phyloP scores from a whole-genome alignment of 2,888 invertebrate species.

The Nemotelus nigrinus region DNA sequence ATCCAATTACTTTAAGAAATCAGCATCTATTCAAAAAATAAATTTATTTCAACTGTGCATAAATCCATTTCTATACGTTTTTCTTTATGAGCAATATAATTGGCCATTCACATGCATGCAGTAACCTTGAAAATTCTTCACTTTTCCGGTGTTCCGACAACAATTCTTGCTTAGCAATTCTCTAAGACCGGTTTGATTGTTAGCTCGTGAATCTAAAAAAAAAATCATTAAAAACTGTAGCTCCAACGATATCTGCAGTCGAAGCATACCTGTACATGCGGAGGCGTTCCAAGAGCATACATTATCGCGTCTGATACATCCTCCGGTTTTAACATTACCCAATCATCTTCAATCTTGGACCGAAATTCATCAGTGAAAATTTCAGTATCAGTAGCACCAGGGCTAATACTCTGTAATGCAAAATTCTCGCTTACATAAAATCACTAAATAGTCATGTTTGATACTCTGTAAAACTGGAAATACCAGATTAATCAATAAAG shows the following conservation, averaged over 20 bases:
- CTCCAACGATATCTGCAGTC: not conserved
- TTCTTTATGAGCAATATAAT: no score
- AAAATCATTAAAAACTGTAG: not conserved
- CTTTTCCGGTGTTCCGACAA: not conserved
- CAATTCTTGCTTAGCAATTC: conserved; percentile 13
- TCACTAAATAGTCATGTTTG: no score
- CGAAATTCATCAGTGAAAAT: conserved; percentile 58
- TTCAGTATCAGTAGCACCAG: conserved; percentile 62
- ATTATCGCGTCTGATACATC: conserved; percentile 44
- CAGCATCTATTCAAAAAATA: not conserved
- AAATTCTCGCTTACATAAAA: not conserved
- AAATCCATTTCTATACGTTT: no score
- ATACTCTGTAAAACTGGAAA: no score
- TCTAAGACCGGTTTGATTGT: conserved; percentile 44
- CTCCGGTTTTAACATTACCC: conserved; percentile 53
- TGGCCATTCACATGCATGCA: not conserved
- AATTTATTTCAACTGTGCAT: no score
- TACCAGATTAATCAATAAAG: no score
- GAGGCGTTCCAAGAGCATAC: conserved; percentile 60
- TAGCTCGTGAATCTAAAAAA: conserved; percentile 37
- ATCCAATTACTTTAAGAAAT: not conserved
- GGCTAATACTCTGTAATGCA: conserved; percentile 59
- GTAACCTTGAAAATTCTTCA: conserved; percentile 9
- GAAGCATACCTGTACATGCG: conserved; percentile 59
- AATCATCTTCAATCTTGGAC: conserved; percentile 9